phyloP scores from a whole-genome alignment of 2,797 vertebrate species.

The Nyctibius grandis region DNA sequence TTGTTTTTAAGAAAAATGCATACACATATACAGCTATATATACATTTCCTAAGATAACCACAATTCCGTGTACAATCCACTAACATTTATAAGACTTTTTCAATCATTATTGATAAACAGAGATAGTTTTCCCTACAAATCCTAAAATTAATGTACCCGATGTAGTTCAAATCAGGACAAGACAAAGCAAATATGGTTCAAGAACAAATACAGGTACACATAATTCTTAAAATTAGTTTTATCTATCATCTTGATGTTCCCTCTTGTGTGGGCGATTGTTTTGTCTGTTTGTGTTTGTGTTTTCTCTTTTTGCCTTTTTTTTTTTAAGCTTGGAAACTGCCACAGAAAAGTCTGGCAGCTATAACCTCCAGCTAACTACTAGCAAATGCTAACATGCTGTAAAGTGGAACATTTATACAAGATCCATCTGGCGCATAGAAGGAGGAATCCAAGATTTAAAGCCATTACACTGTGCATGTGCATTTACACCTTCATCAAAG shows the following conservation, averaged over 20 bases:
- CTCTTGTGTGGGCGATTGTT: background rate
- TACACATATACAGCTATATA: background rate
- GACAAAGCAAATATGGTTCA: background rate
- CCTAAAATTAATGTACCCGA: background rate
- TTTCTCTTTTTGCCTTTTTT: background rate
- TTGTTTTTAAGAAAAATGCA: background rate
- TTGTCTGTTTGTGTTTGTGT: background rate
- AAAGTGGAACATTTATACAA: slow-evolving; percentile 72
- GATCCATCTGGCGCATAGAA: slow-evolving; percentile 69
- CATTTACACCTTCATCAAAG: slow-evolving; percentile 63
- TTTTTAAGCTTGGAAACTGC: slow-evolving; percentile 63
- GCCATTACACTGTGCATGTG: slow-evolving; percentile 60
- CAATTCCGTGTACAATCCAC: background rate
- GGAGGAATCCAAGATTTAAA: slow-evolving; percentile 69
- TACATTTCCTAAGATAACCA: background rate
- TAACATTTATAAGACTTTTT: background rate
- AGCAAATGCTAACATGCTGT: slow-evolving; percentile 75
- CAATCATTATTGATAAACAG: background rate
- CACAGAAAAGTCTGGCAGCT: slow-evolving; percentile 71
- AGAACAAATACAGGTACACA: background rate
- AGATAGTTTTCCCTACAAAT: background rate
- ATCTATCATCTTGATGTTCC: background rate
- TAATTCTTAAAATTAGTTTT: slow-evolving; percentile 9
- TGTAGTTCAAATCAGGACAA: background rate
- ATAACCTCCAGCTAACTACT: slow-evolving; percentile 71